Conservation (phyloP, 1,140 invertebrate species). For the Drosophila carrolli region DNA sequence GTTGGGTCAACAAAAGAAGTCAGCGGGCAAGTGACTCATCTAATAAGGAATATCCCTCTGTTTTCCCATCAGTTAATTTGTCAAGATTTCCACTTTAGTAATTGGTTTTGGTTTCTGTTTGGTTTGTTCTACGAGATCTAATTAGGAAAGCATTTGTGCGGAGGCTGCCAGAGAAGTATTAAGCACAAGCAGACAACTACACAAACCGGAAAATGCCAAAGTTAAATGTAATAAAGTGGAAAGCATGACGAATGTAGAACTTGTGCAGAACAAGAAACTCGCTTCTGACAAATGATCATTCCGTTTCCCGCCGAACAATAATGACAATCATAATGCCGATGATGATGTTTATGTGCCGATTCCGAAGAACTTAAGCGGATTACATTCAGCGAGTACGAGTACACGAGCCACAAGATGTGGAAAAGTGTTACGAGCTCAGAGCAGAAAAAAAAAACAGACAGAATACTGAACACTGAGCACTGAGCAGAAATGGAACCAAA, state of each 20-base stretch:
- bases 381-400: conserved; percentile 33
- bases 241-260: conserved; percentile 72
- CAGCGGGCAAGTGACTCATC: conserved; percentile 36
- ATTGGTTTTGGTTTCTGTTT: conserved; percentile 22
- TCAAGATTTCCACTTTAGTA: conserved; percentile 52
- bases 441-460: conserved; percentile 30
- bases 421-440: conserved; percentile 76
- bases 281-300: conserved; percentile 25
- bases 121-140: conserved; percentile 42
- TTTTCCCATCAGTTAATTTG: conserved; percentile 53
- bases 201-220: conserved; percentile 51
- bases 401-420: conserved; percentile 41
- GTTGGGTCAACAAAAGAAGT: conserved; percentile 29
- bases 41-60: conserved; percentile 31
- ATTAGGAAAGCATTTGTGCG: conserved; percentile 64
- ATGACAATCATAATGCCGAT: conserved; percentile 49
- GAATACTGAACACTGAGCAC: conserved; percentile 2
- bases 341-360: conserved; percentile 73
- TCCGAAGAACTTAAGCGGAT: conserved; percentile 77
- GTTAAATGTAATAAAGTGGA: conserved; percentile 60
- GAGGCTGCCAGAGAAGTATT: conserved; percentile 48
- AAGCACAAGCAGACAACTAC: conserved; percentile 32
- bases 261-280: conserved; percentile 40
- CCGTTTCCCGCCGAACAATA: conserved; percentile 18
- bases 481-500: conserved; percentile 31